A percentile compares a stretch with the other conserved stretches of the same genome.
Conservation (phyloP, 2,797 vertebrate species). For the Gymnothorax reevesii region DNA sequence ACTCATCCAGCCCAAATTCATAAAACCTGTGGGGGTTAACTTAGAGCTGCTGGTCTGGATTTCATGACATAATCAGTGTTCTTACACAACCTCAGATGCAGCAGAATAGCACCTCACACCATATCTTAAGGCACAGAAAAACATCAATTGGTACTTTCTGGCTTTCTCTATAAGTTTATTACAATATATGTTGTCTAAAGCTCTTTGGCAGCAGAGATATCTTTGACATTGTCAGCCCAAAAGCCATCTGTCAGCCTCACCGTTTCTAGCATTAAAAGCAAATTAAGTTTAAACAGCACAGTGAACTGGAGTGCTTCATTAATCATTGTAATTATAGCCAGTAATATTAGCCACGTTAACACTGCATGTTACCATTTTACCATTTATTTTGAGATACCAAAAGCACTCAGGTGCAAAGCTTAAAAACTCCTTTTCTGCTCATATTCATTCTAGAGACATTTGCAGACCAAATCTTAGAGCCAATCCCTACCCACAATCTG, state of each 20-base stretch:
- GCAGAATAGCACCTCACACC: no score
- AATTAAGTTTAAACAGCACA: slow-evolving; percentile 22
- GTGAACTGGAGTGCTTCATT: background rate
- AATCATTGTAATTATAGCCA: background rate
- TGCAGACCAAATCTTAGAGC: no score
- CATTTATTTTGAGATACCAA: background rate
- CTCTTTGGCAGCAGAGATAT: background rate
- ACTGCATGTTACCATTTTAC: background rate
- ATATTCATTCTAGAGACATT: no score
- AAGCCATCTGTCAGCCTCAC: background rate
- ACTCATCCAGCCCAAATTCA: background rate
- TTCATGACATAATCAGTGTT: no score
- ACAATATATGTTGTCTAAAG: background rate
- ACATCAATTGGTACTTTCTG: no score
- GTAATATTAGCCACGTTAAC: background rate
- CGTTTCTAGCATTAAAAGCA: slow-evolving; percentile 25
- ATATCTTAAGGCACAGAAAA: no score
- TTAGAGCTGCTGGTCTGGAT: no score
- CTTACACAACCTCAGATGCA: no score
- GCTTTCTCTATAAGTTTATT: no score
- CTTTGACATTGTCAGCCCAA: no score
- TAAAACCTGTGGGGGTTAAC: no score
- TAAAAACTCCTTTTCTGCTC: background rate
- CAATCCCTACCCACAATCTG: no score
- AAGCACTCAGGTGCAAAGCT: background rate